Conservation (phyloP, 2,797 vertebrate species). For the Holocentrus rufus region DNA sequence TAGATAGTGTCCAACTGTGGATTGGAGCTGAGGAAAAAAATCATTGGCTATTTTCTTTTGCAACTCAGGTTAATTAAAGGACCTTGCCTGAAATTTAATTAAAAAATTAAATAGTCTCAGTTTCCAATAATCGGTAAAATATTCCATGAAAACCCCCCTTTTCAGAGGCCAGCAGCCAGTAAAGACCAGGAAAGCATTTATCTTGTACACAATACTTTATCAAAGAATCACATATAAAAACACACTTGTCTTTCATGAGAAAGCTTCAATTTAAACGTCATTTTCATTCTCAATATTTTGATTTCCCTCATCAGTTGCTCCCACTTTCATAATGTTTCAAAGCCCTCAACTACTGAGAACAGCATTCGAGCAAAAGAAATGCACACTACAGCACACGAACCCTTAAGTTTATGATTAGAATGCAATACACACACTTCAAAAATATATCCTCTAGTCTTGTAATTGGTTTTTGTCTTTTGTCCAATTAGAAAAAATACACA, state of each 20-base stretch:
- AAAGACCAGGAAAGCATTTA: constrained; percentile 65
- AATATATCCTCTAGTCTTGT: constrained; percentile 77
- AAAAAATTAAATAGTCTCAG: constrained; percentile 58
- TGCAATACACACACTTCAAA: constrained; percentile 79
- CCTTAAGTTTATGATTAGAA: constrained; percentile 72
- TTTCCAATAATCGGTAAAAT: constrained; percentile 50
- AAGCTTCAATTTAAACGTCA: constrained; percentile 42
- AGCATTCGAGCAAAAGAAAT: constrained; percentile 74
- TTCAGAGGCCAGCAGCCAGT: constrained; percentile 45
- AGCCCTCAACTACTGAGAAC: constrained; percentile 54
- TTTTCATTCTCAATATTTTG: constrained; percentile 48
- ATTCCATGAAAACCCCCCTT: constrained; percentile 50
- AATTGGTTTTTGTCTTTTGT: constrained; percentile 57
- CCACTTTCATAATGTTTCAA: constrained; percentile 45
- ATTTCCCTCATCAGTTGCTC: constrained; percentile 51
- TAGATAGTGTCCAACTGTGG: constrained; percentile 60
- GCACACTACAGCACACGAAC: constrained; percentile 76
- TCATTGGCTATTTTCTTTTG: constrained; percentile 62
- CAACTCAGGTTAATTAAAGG: constrained; percentile 67
- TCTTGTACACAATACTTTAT: constrained; percentile 83
- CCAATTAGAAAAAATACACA: constrained; percentile 78
- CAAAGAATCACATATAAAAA: constrained; percentile 84
- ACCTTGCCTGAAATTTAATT: constrained; percentile 66
- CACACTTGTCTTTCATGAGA: constrained; percentile 60
- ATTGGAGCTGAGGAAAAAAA: constrained; percentile 47